These are phyloP conservation scores for Poeciliopsis prolifica DNA, from an alignment of 2,113 vertebrate genomes.

Conservation along the genomic window DNA sequence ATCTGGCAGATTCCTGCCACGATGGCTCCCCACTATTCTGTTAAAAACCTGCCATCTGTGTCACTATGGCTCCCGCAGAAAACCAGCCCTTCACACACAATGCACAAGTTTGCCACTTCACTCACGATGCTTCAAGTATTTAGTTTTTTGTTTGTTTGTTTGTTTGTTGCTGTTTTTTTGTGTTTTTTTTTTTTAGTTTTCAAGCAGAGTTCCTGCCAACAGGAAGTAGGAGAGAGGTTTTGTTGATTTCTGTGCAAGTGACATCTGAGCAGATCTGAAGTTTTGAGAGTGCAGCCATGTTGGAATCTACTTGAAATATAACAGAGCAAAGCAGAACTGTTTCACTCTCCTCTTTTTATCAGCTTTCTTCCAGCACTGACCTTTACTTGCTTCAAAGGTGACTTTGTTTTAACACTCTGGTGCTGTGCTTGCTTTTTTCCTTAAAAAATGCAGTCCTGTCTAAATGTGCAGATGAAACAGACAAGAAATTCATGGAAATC, in stretches of 20 bases:
- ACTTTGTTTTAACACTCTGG: constrained; percentile 43
- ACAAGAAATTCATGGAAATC: constrained; percentile 21
- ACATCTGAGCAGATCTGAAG: constrained; percentile 24
- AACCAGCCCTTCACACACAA: constrained; percentile 42
- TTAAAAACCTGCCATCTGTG: constrained; percentile 51
- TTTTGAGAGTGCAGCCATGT: constrained; percentile 8
- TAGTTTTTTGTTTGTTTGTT: not conserved
- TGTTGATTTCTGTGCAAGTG: constrained; percentile 17
- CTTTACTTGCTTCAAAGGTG: constrained; percentile 45
- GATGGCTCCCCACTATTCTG: constrained; percentile 35
- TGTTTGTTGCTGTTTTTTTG: no score
- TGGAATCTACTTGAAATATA: constrained; percentile 34
- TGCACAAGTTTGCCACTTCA: constrained; percentile 28
- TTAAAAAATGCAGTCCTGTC: constrained; percentile 24
- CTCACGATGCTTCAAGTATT: constrained; percentile 3
- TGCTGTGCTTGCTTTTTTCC: constrained; percentile 59
- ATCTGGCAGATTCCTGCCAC: constrained; percentile 44
- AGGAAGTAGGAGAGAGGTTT: constrained; percentile 11
- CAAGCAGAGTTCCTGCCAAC: constrained; percentile 9
- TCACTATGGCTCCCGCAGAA: constrained; percentile 46
- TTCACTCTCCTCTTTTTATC: constrained; percentile 42
- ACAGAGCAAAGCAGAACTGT: constrained; percentile 38
- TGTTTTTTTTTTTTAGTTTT: not conserved
- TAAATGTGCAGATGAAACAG: constrained; percentile 14
- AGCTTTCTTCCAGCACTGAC: constrained; percentile 34